phyloP scores from a whole-genome alignment of 1,140 invertebrate species.

The Panagrolaimus sp. region DNA sequence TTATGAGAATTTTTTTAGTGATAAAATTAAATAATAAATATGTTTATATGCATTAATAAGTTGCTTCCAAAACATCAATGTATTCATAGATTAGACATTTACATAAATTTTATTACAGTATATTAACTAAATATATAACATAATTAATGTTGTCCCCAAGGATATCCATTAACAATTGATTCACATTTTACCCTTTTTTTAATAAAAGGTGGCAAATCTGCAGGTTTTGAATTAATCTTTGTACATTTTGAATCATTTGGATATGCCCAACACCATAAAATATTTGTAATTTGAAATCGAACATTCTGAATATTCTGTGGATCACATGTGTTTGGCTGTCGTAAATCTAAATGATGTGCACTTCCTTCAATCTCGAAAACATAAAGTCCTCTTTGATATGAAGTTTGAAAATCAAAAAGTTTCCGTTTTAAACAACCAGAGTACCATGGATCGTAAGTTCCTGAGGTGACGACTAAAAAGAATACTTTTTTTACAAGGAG shows the following conservation, averaged over 20 bases:
- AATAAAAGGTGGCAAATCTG: slow-evolving; percentile 1
- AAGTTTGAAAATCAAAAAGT: not conserved
- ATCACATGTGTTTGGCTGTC: not conserved
- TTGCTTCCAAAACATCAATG: too few species aligned
- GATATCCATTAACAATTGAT: not conserved
- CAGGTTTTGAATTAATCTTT: not conserved
- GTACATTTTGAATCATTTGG: slow-evolving; percentile 15
- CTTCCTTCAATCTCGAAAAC: slow-evolving; percentile 1
- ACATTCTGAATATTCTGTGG: slow-evolving; percentile 3
- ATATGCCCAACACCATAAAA: slow-evolving; percentile 3
- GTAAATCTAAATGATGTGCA: slow-evolving; percentile 2
- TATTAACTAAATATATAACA: too few species aligned
- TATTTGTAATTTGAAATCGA: not conserved
- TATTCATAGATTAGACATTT: too few species aligned
- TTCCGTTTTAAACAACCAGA: not conserved
- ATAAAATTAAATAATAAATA: too few species aligned
- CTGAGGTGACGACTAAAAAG: too few species aligned
- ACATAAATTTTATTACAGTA: too few species aligned
- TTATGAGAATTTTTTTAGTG: too few species aligned
- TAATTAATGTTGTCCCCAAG: slow-evolving; percentile 5
- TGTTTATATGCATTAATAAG: too few species aligned
- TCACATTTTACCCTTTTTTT: not conserved
- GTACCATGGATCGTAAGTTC: slow-evolving; percentile 8
- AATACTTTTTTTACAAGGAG: too few species aligned
- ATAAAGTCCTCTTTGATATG: not conserved